Evolutionary conservation across 2,888 invertebrate genomes (phyloP).

Genomic region (Romanomermis culicivorax): DNA sequence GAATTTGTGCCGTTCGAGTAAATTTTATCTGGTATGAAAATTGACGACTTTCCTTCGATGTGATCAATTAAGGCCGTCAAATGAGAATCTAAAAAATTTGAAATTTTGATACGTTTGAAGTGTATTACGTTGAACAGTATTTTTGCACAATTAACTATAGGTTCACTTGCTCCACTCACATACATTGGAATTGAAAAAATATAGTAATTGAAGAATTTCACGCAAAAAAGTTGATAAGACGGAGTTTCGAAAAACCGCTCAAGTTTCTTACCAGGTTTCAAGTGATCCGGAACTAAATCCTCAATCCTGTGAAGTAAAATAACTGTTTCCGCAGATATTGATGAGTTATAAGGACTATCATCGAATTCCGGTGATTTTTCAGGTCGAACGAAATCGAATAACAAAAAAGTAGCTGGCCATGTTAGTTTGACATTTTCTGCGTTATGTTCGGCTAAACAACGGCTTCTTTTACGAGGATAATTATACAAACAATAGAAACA

Average conservation of each 20-base stretch:
- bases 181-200: no score
- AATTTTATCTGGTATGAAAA: not conserved
- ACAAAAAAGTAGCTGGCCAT: constrained; percentile 3
- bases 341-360: constrained; percentile 3
- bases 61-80: constrained; percentile 1
- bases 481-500: constrained; percentile 57
- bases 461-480: constrained; percentile 25
- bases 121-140: no score
- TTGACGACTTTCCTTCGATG: not conserved
- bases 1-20: no score
- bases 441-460: constrained; percentile 6
- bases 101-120: no score
- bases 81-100: constrained; percentile 2
- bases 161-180: no score
- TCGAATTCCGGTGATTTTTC: constrained; percentile 12
- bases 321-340: constrained; percentile 8
- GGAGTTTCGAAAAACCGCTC: not conserved
- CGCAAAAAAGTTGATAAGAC: not conserved
- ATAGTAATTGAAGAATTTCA: no score
- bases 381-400: constrained; percentile 11
- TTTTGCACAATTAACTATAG: no score
- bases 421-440: not conserved
- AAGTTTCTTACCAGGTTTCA: constrained; percentile 6
- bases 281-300: constrained; percentile 7
- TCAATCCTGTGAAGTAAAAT: constrained; percentile 13